phyloP scores from a whole-genome alignment of 2,797 vertebrate genomes.

The Gadopsis marmoratus region DNA sequence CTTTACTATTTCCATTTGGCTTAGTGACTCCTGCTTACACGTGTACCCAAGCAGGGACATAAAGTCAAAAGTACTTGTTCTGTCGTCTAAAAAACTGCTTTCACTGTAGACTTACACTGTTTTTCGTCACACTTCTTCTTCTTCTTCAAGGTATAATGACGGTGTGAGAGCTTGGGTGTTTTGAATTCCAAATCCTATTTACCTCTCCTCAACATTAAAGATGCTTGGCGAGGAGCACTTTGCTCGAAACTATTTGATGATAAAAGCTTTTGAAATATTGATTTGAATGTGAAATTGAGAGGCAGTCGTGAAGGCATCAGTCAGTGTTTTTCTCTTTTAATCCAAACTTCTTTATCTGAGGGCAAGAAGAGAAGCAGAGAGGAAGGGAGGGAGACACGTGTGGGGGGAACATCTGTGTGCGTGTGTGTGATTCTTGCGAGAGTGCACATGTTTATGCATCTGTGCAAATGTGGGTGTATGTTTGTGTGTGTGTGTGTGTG shows the following conservation, averaged over 20 bases:
- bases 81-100: constrained; percentile 36
- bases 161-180: constrained; percentile 61
- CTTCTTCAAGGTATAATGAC: constrained; percentile 59
- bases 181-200: constrained; percentile 75
- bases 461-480: constrained; percentile 7
- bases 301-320: constrained; percentile 56
- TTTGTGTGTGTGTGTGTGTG: not conserved
- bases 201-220: constrained; percentile 69
- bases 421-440: not conserved
- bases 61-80: constrained; percentile 61
- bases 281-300: constrained; percentile 80
- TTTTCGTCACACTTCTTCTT: constrained; percentile 49
- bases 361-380: constrained; percentile 38
- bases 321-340: constrained; percentile 67
- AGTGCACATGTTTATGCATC: not conserved
- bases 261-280: constrained; percentile 78
- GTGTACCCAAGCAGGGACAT: constrained; percentile 47
- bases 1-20: constrained; percentile 72
- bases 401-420: constrained; percentile 33
- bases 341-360: constrained; percentile 61
- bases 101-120: constrained; percentile 44
- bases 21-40: constrained; percentile 57
- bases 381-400: not conserved
- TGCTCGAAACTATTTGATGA: constrained; percentile 73
- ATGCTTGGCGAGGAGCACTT: constrained; percentile 62